Conservation (phyloP, 2,888 invertebrate species). For the Drosophila paramelanica region DNA sequence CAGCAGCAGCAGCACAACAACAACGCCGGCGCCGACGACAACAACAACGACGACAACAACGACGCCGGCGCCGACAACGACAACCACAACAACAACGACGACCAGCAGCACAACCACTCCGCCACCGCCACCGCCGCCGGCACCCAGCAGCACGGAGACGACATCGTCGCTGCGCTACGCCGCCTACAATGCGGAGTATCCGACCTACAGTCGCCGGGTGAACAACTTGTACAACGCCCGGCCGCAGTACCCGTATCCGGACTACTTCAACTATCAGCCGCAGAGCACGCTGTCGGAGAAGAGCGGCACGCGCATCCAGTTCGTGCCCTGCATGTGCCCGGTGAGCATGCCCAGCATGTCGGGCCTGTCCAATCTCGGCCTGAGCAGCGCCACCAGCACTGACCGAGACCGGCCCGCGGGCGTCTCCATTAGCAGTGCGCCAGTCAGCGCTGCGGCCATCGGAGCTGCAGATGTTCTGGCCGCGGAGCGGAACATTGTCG, state of each 20-base stretch:
- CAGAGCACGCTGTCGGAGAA: slow-evolving; percentile 39
- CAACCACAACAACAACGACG: slow-evolving; percentile 49
- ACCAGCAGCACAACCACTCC: slow-evolving; percentile 52
- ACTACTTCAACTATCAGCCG: slow-evolving; percentile 77
- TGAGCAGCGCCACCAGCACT: slow-evolving; percentile 23
- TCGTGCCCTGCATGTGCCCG: slow-evolving; percentile 84
- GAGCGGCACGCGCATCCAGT: slow-evolving; percentile 68
- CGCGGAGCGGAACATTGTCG: slow-evolving; percentile 16
- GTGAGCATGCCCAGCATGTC: slow-evolving; percentile 70
- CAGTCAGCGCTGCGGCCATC: slow-evolving; percentile 6
- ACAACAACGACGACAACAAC: slow-evolving; percentile 41
- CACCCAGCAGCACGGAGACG: slow-evolving; percentile 48
- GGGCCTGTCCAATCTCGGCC: slow-evolving; percentile 9
- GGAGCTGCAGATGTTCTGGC: slow-evolving; percentile 13
- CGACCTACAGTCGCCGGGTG: slow-evolving; percentile 79
- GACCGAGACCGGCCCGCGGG: slow-evolving; percentile 37
- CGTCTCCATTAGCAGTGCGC: slow-evolving; percentile 27
- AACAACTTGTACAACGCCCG: slow-evolving; percentile 76
- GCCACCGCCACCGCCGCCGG: slow-evolving; percentile 31
- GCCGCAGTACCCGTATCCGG: slow-evolving; percentile 83
- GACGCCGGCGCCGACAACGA: slow-evolving; percentile 55
- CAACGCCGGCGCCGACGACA: slow-evolving; percentile 37
- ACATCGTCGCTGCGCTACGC: slow-evolving; percentile 39
- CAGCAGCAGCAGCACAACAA: slow-evolving; percentile 29
- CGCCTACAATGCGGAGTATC: slow-evolving; percentile 63